phyloP scores from a whole-genome alignment of 2,797 vertebrate genomes.

The Chelon auratus region DNA sequence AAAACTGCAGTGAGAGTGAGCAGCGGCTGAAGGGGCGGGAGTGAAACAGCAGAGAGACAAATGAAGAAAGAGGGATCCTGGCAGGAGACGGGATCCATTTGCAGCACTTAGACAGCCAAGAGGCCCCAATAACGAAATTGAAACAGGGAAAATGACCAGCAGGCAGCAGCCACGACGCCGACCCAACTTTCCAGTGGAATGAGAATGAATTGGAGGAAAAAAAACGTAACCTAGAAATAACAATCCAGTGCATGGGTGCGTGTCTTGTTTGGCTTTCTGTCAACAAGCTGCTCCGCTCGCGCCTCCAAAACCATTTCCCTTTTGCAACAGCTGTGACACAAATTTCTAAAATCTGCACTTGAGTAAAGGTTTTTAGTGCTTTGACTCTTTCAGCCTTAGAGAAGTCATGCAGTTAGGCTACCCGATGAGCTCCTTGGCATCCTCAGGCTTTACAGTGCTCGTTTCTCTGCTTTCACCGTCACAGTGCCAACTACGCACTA shows the following conservation, averaged over 20 bases:
- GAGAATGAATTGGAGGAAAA: conserved; percentile 57
- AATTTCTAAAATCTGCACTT: conserved; percentile 16
- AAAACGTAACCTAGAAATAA: conserved; percentile 54
- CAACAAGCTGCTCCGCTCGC: conserved; percentile 44
- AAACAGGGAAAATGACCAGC: conserved; percentile 65
- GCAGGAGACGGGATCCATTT: conserved; percentile 76
- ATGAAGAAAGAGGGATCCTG: conserved; percentile 46
- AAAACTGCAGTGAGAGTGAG: conserved; percentile 44
- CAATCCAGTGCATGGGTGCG: conserved; percentile 21
- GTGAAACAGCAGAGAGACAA: conserved; percentile 3
- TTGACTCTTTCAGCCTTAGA: too few species aligned
- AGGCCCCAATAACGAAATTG: conserved; percentile 62
- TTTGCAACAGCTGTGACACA: conserved; percentile 22
- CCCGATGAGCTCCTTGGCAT: too few species aligned
- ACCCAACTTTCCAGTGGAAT: conserved; percentile 39
- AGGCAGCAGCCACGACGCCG: conserved; percentile 43
- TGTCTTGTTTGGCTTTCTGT: conserved; percentile 35
- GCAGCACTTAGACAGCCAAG: conserved; percentile 76
- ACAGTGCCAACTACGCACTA: too few species aligned
- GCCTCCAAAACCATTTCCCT: conserved; percentile 30
- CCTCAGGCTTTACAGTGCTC: too few species aligned
- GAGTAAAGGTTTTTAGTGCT: too few species aligned
- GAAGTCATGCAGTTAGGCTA: too few species aligned
- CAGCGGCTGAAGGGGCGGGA: conserved; percentile 16
- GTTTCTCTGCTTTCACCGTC: too few species aligned